These are phyloP conservation scores for Psittacula derbiana DNA, from an alignment of 2,797 vertebrate genomes.

Conservation along the genomic window DNA sequence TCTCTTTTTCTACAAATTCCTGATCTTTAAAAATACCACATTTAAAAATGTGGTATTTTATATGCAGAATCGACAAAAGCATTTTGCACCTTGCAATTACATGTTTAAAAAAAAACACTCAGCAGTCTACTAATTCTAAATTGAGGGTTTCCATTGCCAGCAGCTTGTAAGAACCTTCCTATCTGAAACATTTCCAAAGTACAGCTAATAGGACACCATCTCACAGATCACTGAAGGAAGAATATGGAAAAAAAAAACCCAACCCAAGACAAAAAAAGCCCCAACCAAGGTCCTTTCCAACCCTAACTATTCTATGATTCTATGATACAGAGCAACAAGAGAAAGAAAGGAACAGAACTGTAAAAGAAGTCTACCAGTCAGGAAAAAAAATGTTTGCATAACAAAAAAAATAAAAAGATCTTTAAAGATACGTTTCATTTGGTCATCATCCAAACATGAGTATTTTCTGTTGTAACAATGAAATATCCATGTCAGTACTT, in stretches of 20 bases:
- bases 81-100: background rate
- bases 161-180: background rate
- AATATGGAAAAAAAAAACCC: background rate
- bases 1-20: background rate
- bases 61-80: background rate
- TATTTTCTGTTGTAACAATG: background rate
- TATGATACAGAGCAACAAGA: background rate
- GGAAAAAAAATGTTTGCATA: background rate
- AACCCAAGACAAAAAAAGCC: background rate
- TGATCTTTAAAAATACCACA: background rate
- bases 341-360: background rate
- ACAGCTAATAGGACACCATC: background rate
- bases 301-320: too few species aligned
- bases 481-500: background rate
- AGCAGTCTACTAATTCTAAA: background rate
- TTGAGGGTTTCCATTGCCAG: background rate
- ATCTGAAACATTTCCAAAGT: background rate
- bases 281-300: background rate
- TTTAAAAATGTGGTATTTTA: too few species aligned
- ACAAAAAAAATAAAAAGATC: background rate
- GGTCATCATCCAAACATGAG: background rate
- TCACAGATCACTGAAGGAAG: background rate
- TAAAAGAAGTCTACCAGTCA: background rate
- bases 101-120: background rate
- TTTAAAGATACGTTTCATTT: background rate